phyloP scores from a whole-genome alignment of 2,113 vertebrate species.

The Gulo gulo region DNA sequence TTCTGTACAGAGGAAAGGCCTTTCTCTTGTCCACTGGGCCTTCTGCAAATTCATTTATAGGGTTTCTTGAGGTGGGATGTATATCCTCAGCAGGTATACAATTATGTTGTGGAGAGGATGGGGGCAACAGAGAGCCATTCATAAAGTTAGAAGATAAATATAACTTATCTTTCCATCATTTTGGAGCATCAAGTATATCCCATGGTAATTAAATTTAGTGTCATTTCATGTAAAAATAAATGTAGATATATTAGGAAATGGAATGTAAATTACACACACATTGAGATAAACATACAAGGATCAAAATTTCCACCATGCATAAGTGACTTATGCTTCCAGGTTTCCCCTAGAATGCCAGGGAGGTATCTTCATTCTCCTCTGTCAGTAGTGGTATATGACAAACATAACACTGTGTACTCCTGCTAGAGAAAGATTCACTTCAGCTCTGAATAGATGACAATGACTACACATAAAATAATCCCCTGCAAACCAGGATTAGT shows the following conservation, averaged over 20 bases:
- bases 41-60: background rate
- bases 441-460: background rate
- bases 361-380: background rate
- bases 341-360: background rate
- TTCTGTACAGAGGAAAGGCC: background rate
- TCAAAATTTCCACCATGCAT: background rate
- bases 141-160: background rate
- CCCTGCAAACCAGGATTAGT: background rate
- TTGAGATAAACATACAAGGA: background rate
- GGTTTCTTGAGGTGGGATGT: background rate
- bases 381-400: too few relatives aligned
- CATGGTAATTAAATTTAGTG: background rate
- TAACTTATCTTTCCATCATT: background rate
- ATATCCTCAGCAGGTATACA: fast-evolving
- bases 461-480: background rate
- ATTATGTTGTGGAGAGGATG: too few relatives aligned
- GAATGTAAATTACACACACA: background rate
- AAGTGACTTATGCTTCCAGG: background rate
- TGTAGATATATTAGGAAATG: background rate
- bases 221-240: background rate
- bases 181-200: background rate
- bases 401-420: background rate
- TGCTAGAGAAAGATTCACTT: background rate
- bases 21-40: background rate
- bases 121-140: background rate